Conservation (phyloP, 2,113 vertebrate species). For the Sylvia atricapilla region DNA sequence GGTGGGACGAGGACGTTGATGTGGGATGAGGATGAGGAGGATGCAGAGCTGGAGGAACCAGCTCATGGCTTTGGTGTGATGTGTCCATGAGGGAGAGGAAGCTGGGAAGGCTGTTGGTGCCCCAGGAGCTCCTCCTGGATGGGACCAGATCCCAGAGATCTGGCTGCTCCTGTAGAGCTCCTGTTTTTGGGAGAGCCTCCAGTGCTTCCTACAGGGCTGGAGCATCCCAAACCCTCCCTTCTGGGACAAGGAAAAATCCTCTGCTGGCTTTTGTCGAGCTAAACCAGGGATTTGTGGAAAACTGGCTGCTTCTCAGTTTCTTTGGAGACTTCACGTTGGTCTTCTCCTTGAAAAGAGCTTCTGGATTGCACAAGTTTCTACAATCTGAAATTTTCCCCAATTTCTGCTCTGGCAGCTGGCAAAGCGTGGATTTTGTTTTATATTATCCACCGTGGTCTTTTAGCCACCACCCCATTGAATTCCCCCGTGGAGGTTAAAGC, state of each 20-base stretch:
- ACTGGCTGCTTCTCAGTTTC: too few relatives aligned
- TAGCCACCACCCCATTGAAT: rapidly evolving
- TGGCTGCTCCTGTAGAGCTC: neutral
- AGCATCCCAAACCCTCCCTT: neutral
- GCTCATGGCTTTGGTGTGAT: neutral
- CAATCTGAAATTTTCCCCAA: too few relatives aligned
- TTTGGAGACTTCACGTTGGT: neutral
- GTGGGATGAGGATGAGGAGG: neutral
- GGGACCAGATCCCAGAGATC: neutral
- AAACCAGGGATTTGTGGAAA: neutral
- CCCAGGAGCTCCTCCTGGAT: neutral
- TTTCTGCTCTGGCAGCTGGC: neutral
- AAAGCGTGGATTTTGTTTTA: rapidly evolving
- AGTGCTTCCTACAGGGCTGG: neutral
- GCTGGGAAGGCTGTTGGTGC: neutral
- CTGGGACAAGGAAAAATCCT: neutral
- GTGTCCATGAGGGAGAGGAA: neutral
- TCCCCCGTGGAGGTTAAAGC: neutral
- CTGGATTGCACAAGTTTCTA: neutral
- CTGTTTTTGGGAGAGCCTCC: neutral
- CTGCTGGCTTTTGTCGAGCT: neutral
- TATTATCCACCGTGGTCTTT: neutral
- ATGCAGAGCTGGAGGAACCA: neutral
- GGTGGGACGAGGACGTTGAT: neutral
- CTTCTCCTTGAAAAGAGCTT: neutral